These are phyloP conservation scores for Sarcophaga rosellei DNA, from an alignment of 2,888 invertebrate genomes.

Conservation along the genomic window DNA sequence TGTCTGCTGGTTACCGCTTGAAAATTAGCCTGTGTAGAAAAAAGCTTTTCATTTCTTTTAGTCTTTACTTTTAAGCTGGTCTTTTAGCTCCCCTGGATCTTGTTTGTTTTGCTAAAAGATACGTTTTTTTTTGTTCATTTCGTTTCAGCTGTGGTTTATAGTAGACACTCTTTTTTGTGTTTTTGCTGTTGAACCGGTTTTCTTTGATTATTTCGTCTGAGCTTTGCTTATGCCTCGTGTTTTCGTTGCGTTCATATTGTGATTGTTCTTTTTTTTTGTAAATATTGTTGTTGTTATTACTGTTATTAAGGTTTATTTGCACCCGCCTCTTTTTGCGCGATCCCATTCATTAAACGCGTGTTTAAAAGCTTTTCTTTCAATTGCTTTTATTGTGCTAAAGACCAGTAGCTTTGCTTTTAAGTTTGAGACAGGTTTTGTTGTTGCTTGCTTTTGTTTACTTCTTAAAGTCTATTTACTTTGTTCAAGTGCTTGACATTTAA, in stretches of 20 bases:
- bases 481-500: too few species aligned
- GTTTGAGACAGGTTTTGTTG: constrained; percentile 48
- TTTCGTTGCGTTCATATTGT: neutral
- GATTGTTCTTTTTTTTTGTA: neutral
- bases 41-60: constrained; percentile 51
- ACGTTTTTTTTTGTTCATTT: constrained; percentile 17
- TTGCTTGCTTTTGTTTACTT: neutral
- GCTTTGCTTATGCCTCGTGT: constrained; percentile 61
- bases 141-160: constrained; percentile 69
- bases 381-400: constrained; percentile 31
- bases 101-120: constrained; percentile 57
- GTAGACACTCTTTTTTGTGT: constrained; percentile 72
- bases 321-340: constrained; percentile 60
- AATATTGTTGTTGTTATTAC: constrained; percentile 25
- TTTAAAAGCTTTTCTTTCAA: constrained; percentile 55
- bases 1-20: constrained; percentile 67
- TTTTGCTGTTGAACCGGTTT: constrained; percentile 69
- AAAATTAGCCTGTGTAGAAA: constrained; percentile 29
- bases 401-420: constrained; percentile 62
- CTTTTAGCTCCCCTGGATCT: constrained; percentile 51
- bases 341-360: constrained; percentile 60
- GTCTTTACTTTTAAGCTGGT: constrained; percentile 47
- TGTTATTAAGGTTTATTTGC: constrained; percentile 14
- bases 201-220: constrained; percentile 52
- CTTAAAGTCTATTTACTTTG: neutral